phyloP scores from a whole-genome alignment of 2,888 invertebrate genomes.

The Neoascia interrupta region DNA sequence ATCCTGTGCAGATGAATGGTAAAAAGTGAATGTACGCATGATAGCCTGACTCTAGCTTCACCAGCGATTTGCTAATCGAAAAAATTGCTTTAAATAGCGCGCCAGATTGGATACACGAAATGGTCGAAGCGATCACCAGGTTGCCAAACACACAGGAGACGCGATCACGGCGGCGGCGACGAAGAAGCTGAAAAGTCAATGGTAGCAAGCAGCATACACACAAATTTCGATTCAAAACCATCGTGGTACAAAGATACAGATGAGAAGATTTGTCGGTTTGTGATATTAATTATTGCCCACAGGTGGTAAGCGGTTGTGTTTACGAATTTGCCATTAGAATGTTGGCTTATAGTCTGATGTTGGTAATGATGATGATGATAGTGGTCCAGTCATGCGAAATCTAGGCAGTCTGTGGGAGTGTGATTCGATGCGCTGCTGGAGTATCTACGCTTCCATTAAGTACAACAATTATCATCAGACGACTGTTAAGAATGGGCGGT shows the following conservation, averaged over 20 bases:
- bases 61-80: constrained; percentile 46
- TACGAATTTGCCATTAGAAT: constrained; percentile 53
- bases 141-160: constrained; percentile 8
- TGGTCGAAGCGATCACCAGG: too few relatives aligned
- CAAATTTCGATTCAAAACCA: constrained; percentile 25
- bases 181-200: constrained; percentile 32
- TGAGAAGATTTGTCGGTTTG: constrained; percentile 22
- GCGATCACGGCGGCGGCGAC: not conserved
- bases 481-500: too few relatives aligned
- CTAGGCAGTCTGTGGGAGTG: not conserved
- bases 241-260: constrained; percentile 21
- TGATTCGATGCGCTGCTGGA: too few relatives aligned
- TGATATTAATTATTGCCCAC: constrained; percentile 61
- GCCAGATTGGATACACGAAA: constrained; percentile 57
- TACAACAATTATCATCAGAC: too few relatives aligned
- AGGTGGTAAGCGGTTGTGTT: constrained; percentile 40
- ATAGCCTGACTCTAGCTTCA: not conserved
- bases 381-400: not conserved
- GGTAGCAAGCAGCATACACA: constrained; percentile 11
- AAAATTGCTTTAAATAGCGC: constrained; percentile 52
- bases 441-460: too few relatives aligned
- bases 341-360: constrained; percentile 14
- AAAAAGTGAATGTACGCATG: constrained; percentile 54
- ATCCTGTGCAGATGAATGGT: too few relatives aligned
- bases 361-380: not conserved